A percentile compares a stretch with the other conserved stretches of the same genome.
Evolutionary conservation across 2,888 invertebrate species (phyloP).

Genomic region (Gerris lacustris): DNA sequence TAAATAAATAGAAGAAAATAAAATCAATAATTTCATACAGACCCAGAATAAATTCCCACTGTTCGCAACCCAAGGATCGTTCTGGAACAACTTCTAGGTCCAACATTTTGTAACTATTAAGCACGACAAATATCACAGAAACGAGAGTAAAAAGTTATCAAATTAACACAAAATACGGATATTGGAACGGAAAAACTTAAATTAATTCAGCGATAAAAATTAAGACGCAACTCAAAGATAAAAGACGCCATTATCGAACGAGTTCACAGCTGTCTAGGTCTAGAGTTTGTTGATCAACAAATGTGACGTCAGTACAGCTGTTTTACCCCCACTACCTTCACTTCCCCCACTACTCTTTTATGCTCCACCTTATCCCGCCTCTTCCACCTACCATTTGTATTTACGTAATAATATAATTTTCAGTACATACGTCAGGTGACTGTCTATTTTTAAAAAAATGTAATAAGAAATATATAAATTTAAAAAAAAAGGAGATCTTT

Average conservation of each 20-base stretch:
- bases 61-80: slow-evolving; percentile 87
- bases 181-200: background rate
- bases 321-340: background rate
- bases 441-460: too few relatives aligned
- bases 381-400: too few relatives aligned
- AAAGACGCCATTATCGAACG: slow-evolving; percentile 2
- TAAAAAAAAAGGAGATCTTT: too few relatives aligned
- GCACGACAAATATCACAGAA: background rate
- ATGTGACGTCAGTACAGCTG: slow-evolving; percentile 7
- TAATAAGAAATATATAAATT: too few relatives aligned
- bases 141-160: background rate
- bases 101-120: slow-evolving; percentile 57
- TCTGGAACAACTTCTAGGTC: slow-evolving; percentile 94
- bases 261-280: background rate
- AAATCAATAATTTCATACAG: slow-evolving; percentile 26
- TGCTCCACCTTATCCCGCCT: too few relatives aligned
- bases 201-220: too few relatives aligned
- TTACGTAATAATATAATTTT: too few relatives aligned
- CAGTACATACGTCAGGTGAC: too few relatives aligned
- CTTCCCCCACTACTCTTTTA: background rate
- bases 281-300: slow-evolving; percentile 9
- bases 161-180: background rate
- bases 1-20: too few relatives aligned
- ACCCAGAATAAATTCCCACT: slow-evolving; percentile 96
- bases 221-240: background rate